Percentiles rank a stretch among this genome's conserved stretches.
Conservation (phyloP, 1,140 invertebrate species). For the Plectus sambesii region DNA sequence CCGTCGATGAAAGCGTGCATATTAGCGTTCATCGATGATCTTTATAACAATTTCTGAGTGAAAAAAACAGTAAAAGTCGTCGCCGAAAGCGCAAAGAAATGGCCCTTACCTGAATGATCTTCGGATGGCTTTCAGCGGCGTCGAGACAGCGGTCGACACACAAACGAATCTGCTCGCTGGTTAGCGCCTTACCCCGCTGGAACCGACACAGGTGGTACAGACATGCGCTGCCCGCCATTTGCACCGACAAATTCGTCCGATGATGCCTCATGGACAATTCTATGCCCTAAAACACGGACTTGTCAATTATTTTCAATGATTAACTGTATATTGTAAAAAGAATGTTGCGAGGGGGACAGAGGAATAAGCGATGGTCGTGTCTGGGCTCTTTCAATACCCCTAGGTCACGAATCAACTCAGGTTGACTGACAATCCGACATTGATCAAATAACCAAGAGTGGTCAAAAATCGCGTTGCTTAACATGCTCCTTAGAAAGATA, state of each 20-base stretch:
- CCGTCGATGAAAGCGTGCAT: too few relatives aligned
- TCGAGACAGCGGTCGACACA: conserved; percentile 60
- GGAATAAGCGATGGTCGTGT: too few relatives aligned
- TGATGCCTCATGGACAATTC: conserved; percentile 60
- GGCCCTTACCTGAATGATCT: conserved; percentile 52
- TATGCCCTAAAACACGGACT: conserved; percentile 52
- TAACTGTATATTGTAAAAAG: too few relatives aligned
- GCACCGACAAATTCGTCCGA: conserved; percentile 58
- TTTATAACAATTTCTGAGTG: not conserved
- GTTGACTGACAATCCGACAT: too few relatives aligned
- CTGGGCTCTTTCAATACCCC: too few relatives aligned
- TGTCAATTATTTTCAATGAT: conserved; percentile 15
- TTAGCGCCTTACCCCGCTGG: conserved; percentile 57
- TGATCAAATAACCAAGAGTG: conserved; percentile 10
- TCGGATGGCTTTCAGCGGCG: conserved; percentile 63
- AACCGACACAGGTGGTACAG: conserved; percentile 66
- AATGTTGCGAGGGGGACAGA: too few relatives aligned
- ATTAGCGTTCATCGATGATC: too few relatives aligned
- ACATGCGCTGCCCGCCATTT: conserved; percentile 69
- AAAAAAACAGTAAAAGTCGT: conserved; percentile 6
- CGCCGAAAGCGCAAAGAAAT: not conserved
- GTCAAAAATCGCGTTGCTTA: too few relatives aligned
- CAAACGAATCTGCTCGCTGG: conserved; percentile 57
- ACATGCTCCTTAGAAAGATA: too few relatives aligned
- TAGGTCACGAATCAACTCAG: too few relatives aligned